phyloP scores from a whole-genome alignment of 1,140 invertebrate species.

The Drosophila sucinea region DNA sequence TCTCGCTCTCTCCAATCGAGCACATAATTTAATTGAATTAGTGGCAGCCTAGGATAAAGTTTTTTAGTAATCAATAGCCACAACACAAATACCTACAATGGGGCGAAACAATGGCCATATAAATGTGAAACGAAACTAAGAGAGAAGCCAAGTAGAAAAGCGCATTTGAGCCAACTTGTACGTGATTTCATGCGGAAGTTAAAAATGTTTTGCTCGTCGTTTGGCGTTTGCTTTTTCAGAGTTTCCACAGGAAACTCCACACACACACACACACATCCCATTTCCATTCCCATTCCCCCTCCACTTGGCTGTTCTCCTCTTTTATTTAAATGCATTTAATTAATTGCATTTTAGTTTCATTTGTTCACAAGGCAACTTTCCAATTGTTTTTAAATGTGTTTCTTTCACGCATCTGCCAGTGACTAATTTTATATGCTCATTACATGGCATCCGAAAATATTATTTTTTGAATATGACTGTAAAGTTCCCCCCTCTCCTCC shows the following conservation, averaged over 20 bases:
- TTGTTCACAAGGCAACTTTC: slow-evolving; percentile 29
- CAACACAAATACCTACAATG: slow-evolving; percentile 9
- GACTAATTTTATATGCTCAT: slow-evolving; percentile 56
- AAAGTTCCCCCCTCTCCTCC: slow-evolving; percentile 19
- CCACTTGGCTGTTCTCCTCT: not conserved
- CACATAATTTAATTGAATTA: slow-evolving; percentile 46
- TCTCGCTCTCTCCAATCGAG: slow-evolving; percentile 13
- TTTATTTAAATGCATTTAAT: slow-evolving; percentile 62
- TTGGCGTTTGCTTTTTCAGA: slow-evolving; percentile 28
- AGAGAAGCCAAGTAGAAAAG: slow-evolving; percentile 33
- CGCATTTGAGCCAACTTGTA: slow-evolving; percentile 54
- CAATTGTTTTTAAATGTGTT: slow-evolving; percentile 54
- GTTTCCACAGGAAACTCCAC: slow-evolving; percentile 6
- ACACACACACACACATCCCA: not conserved
- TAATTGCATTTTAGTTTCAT: slow-evolving; percentile 55
- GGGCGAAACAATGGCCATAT: slow-evolving; percentile 38
- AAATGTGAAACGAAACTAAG: slow-evolving; percentile 11
- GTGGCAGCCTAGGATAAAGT: slow-evolving; percentile 31
- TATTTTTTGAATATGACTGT: slow-evolving; percentile 10
- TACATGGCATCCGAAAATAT: slow-evolving; percentile 46
- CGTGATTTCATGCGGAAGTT: slow-evolving; percentile 56
- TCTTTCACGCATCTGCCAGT: slow-evolving; percentile 44
- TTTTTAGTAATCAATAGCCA: slow-evolving; percentile 41
- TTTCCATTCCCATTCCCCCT: not conserved
- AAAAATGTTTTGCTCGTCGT: slow-evolving; percentile 44